Evolutionary conservation across 2,113 vertebrate species (phyloP), one percentile per base, ranked within the genome.

Genomic region (Gallinago jamesoni): DNA sequence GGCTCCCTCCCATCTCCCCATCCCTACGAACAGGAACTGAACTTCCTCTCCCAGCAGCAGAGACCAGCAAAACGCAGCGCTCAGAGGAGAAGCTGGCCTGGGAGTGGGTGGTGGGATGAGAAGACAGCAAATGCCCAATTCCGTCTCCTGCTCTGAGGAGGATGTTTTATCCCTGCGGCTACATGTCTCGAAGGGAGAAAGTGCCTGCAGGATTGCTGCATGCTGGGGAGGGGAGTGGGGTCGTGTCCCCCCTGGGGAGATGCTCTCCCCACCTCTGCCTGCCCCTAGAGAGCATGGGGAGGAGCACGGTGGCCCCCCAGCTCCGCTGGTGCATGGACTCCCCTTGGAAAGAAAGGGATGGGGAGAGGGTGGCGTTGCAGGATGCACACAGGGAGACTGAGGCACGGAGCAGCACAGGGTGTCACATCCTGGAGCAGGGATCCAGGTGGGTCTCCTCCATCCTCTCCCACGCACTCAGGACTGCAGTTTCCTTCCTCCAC

Each of bases 231-330:
- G 52, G 41, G 19, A 77, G 27, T 0, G 5, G 37, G 39, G 48
- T 31, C 0, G 2, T 56, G 3, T 30, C 15, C 7, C 20, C 6
- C 17, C 25, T 0, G 2, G 21, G 5, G 43, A 21, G 35, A 57
- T 74, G 33, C 39, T 87, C 48, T 56, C 5, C 33, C 69, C 1
- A 1, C 4, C 55, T 62, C 48, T 75, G n/a, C 31, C 27, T 69
- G 56, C 41, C 33, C 14, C 9, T 56, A 41, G 82, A 48, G 74
- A 87, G 22, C 1, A 0, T 43, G 75, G 43, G 77, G n/a, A 68
- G 57, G 55, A 84, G 55, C 7, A 8, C 13, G 23, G 18, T 4
- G 11, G 37, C 59, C 21, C 55, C 18, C 33, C 20, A 53, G 45
- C 55, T 37, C 63, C 0, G 2, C 21, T 35, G 30, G 33, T 28